Evolutionary conservation across 2,888 invertebrate species (phyloP), one percentile per base, ranked within the genome.

Genomic region (Caradrina clavipalpis): DNA sequence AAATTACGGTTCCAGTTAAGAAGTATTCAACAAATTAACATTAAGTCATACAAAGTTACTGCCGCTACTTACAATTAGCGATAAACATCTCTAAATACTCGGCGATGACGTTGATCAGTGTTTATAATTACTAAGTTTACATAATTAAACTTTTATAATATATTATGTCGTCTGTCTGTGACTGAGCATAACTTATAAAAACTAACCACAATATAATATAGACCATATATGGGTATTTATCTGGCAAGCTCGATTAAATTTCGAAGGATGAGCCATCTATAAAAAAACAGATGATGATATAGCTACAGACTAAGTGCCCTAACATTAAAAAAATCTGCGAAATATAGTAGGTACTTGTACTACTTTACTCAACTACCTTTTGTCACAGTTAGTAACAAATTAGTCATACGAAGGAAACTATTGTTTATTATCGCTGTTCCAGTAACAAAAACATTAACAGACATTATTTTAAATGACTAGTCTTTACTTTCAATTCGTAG

Each of bases 401-500:
- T 66, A 83, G 67, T 74, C 70, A 69, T 55, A 64, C 39, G 55
- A 62, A 59, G 67, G 4, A 73, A 77, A 78, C 72, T 50, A 62
- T 80, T 69, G 61, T 71, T 62, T 59, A 51, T 55, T 51, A 51
- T 62, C 15, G 59, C 62, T 69, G 22, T 80, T 65, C 69, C 50
- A 70, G 47, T 63, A 69, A 75, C 69, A 73, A 67, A 69, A 72
- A 61, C 56, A 73, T 74, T 68, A 54, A 64, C 69, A 75, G 55
- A 62, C 59, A 11, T 66, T 62, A 59, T 63, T 76, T 69, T 50
- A 69, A 81, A 75, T 61, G 65, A 26, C 63, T 55, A 67, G 66
- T 63, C 69, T 79, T 82, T 73, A 78, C 73, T 80, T 81, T 71
- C 72, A 80, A 78, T 83, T 75, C 69, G 70, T 42, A 54, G 69